Evolutionary conservation across 1,140 invertebrate genomes (phyloP), one percentile per base, ranked within the genome.

Genomic region (Aphelinus certus): DNA sequence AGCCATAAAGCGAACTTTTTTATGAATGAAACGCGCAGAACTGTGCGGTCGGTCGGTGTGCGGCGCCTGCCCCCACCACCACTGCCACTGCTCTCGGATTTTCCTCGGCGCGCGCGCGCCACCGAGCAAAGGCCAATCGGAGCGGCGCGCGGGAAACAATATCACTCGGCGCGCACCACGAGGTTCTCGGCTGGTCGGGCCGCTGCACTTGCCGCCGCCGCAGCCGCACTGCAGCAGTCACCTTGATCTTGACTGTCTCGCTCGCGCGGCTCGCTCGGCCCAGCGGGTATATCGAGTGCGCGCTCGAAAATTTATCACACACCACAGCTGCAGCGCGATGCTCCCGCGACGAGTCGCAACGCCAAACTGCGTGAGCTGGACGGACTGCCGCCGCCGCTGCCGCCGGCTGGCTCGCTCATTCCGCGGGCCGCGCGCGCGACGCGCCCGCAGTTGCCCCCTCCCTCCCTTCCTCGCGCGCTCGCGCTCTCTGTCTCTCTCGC

Each of bases 1-100:
- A 83, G 86, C 86, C 87, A 87, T 88, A 87, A 88, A 88, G 86
- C 51, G 26, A 85, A 86, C 84, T 87, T 88, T 87, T 88, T 88
- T 88, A 88, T 87, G 86, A 88, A 88, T 88, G 86, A 88, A 88
- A 85, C 86, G 26, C 26, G 26, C 26, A 26, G 26, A 82, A 86
- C 80, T 84, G 80, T 53, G 76, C 51, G 26, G 26, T 26, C 26
- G 26, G 26, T 26, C 26, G 26, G 26, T 26, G 26, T 26, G 26
- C 26, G 26, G 26, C 26, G 26, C 26, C 26, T 26, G 26, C 26
- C 26, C 26, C 26, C 51, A 53, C 51, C 9, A 53, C 26, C 26
- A 26, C 4, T 9, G 9, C 51, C 51, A 53, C 51, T 53, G 9
- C 65, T 53, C 26, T 51, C 56, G 73, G 7, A 60, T 4, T 60